A percentile compares a stretch with the other conserved stretches of the same genome.
These are phyloP conservation scores for Leptopterna dolabrata DNA, from an alignment of 2,888 invertebrate genomes.

Conservation along the genomic window DNA sequence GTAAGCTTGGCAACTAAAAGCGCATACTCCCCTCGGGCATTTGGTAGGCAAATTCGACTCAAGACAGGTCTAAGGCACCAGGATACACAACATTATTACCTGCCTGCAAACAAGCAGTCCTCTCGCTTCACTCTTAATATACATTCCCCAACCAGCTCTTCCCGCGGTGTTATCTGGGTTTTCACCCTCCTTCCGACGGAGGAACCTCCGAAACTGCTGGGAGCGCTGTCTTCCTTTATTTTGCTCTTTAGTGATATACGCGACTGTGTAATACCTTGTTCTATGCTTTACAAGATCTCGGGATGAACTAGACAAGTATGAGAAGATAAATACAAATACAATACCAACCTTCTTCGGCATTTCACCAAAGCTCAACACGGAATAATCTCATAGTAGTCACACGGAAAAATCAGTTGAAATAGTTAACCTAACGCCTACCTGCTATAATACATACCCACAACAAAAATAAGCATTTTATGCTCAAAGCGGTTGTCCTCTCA, in stretches of 20 bases:
- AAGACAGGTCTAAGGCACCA: conserved; percentile 46
- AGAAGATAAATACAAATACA: neutral
- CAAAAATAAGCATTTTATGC: too few species aligned
- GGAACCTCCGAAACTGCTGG: conserved; percentile 6
- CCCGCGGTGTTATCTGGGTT: conserved; percentile 26
- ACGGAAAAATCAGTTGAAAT: too few species aligned
- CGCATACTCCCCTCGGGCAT: conserved; percentile 16
- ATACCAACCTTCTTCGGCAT: neutral
- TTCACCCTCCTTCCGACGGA: neutral
- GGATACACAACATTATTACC: conserved; percentile 49
- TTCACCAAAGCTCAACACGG: too few species aligned
- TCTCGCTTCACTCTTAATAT: conserved; percentile 16
- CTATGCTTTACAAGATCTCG: neutral
- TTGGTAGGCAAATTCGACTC: conserved; percentile 51
- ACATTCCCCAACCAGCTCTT: conserved; percentile 14
- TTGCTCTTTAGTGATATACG: neutral
- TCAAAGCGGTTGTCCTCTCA: too few species aligned
- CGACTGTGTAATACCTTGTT: neutral
- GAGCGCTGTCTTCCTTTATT: neutral
- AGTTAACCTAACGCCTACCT: too few species aligned
- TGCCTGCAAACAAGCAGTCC: conserved; percentile 45
- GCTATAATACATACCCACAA: too few species aligned
- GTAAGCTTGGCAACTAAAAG: conserved; percentile 34
- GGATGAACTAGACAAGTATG: neutral
- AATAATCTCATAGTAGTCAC: too few species aligned